phyloP scores from a whole-genome alignment of 1,140 invertebrate species.

The Atta colombica region DNA sequence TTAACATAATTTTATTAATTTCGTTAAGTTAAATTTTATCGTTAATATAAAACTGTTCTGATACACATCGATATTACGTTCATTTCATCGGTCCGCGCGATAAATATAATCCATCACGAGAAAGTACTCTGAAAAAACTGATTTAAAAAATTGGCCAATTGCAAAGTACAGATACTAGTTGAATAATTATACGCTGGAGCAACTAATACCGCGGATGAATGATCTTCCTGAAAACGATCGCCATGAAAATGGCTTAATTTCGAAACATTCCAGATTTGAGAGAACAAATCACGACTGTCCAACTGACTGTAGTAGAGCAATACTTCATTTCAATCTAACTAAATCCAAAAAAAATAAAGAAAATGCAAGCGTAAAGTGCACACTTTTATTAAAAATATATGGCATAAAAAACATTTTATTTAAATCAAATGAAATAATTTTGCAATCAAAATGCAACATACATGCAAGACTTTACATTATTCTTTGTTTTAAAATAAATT shows the following conservation, averaged over 20 bases:
- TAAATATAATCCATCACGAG: constrained; percentile 39
- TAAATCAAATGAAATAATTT: not conserved
- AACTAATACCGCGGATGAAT: not conserved
- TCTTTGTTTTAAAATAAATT: not conserved
- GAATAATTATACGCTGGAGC: constrained; percentile 14
- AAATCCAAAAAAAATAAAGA: not conserved
- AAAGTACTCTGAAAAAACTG: constrained; percentile 45
- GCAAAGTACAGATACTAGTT: constrained; percentile 5
- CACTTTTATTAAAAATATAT: not conserved
- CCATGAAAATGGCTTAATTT: not conserved
- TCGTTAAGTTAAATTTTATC: not conserved
- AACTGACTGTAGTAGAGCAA: not conserved
- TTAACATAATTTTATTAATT: not conserved
- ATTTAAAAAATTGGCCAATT: constrained; percentile 8
- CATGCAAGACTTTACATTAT: not conserved
- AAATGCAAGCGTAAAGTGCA: too few relatives aligned
- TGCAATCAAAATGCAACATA: not conserved
- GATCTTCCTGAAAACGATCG: constrained; percentile 19
- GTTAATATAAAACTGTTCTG: not conserved
- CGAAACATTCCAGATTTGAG: not conserved
- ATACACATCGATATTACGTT: constrained; percentile 18
- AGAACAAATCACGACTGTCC: not conserved
- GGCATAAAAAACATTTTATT: not conserved
- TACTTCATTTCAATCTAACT: not conserved
- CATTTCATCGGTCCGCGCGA: not conserved